Conservation (phyloP, 2,797 vertebrate species). For the Neopelma chrysocephalum region DNA sequence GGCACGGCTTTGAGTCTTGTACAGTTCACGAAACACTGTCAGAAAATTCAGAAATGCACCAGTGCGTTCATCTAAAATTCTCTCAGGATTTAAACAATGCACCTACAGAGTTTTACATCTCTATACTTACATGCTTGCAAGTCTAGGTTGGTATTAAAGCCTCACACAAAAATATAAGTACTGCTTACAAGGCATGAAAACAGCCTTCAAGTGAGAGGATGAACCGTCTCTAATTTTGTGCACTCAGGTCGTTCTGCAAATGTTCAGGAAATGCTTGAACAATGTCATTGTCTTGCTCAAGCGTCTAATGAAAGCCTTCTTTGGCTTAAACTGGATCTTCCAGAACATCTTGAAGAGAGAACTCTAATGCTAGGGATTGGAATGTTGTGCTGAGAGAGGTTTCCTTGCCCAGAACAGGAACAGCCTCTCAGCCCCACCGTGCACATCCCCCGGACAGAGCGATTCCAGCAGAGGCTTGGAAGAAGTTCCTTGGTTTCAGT, state of each 20-base stretch:
- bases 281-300: background rate
- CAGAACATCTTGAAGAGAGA: background rate
- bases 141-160: background rate
- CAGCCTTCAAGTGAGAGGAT: background rate
- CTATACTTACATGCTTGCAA: background rate
- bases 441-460: background rate
- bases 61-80: background rate
- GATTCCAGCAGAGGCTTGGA: background rate
- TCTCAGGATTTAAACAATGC: background rate
- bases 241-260: background rate
- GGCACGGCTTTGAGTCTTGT: background rate
- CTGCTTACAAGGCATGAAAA: background rate
- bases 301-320: background rate
- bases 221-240: background rate
- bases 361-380: background rate
- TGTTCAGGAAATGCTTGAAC: constrained; percentile 19
- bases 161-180: background rate
- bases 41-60: background rate
- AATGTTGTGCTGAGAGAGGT: background rate
- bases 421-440: background rate
- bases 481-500: background rate
- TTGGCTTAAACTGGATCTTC: background rate
- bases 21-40: background rate
- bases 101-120: background rate
- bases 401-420: background rate